Conservation (phyloP, 23 tunicate genomes). For the Phallusia fumigata region DNA sequence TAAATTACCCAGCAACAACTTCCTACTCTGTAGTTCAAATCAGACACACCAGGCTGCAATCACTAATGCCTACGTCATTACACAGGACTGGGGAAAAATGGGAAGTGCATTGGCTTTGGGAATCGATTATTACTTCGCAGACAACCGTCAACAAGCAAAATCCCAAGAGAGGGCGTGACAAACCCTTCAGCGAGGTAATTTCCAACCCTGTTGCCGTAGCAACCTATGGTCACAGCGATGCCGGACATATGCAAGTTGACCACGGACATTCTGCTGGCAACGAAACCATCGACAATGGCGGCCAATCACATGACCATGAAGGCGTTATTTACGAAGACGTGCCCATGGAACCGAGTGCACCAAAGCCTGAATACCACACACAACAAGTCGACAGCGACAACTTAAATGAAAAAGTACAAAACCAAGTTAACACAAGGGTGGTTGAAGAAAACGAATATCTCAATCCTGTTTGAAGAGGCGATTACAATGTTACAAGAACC, state of each 20-base stretch:
- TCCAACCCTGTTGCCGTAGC: not conserved
- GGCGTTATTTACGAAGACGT: slow-evolving; percentile 2
- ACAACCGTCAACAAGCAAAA: not conserved
- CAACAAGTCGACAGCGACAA: not conserved
- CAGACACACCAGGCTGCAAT: no score
- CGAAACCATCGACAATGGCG: not conserved
- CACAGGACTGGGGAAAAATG: not conserved
- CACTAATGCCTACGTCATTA: not conserved
- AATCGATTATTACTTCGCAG: not conserved
- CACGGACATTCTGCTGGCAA: not conserved
- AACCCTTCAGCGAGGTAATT: not conserved
- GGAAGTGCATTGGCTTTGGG: not conserved
- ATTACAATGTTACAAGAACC: not conserved
- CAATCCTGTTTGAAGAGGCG: not conserved
- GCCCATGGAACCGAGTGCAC: slow-evolving; percentile 7
- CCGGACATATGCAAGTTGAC: not conserved
- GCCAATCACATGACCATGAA: not conserved
- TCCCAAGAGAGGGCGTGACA: not conserved
- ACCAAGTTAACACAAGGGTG: not conserved
- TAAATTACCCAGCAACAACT: not conserved
- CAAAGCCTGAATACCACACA: not conserved
- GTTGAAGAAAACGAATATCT: not conserved
- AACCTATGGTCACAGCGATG: not conserved
- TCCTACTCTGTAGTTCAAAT: not conserved
- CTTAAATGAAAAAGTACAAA: not conserved